These are phyloP conservation scores for Gorsachius magnificus DNA, from an alignment of 2,797 vertebrate species.

Conservation along the genomic window DNA sequence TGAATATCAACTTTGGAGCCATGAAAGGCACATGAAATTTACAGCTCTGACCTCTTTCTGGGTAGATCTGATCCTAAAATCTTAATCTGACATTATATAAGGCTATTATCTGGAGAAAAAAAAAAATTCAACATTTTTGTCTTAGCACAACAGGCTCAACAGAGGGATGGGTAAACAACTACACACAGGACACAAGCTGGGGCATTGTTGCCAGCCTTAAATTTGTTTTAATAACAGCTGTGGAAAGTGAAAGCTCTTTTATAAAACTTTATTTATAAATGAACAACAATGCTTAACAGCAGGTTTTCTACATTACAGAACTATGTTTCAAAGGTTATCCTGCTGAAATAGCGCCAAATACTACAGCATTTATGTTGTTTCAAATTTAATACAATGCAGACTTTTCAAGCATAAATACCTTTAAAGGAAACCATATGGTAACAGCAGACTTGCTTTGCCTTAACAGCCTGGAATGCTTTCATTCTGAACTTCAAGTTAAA, in stretches of 20 bases:
- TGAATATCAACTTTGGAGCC: background rate
- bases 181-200: background rate
- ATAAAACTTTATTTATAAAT: constrained; percentile 21
- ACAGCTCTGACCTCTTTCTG: background rate
- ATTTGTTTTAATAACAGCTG: background rate
- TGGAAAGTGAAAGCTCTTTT: constrained; percentile 11
- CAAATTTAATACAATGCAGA: constrained; percentile 39
- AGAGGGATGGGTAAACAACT: background rate
- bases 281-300: constrained; percentile 16
- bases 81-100: background rate
- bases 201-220: background rate
- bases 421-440: constrained; percentile 49
- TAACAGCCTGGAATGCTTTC: constrained; percentile 21
- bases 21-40: background rate
- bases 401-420: constrained; percentile 30
- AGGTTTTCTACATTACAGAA: constrained; percentile 4
- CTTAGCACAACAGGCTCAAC: background rate
- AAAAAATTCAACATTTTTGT: background rate
- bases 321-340: constrained; percentile 47
- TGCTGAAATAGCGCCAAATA: constrained; percentile 34
- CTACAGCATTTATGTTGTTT: constrained; percentile 14
- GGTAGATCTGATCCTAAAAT: background rate
- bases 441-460: background rate
- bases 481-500: background rate
- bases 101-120: background rate